Percentiles rank a stretch among this genome's conserved stretches.
Evolutionary conservation across 2,888 invertebrate species (phyloP).

Genomic region (Aricia artaxerxes): DNA sequence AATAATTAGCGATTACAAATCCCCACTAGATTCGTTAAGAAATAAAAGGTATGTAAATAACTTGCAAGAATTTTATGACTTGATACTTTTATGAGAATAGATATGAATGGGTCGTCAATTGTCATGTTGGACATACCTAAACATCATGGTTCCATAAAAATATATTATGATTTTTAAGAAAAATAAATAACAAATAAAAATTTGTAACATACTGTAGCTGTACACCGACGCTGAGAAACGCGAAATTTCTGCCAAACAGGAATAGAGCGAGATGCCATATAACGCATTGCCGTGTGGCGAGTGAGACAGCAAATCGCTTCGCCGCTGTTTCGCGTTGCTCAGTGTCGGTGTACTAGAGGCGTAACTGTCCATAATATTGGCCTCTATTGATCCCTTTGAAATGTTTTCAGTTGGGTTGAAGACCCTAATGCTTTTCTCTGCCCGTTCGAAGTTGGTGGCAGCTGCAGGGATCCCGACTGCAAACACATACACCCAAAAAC

Average conservation of each 20-base stretch:
- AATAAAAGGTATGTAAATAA: slow-evolving; percentile 41
- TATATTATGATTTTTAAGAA: neutral
- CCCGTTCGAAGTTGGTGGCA: slow-evolving; percentile 74
- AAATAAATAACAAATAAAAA: neutral
- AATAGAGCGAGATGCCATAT: too few relatives aligned
- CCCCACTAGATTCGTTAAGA: slow-evolving; percentile 65
- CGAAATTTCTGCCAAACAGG: too few relatives aligned
- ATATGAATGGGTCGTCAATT: too few relatives aligned
- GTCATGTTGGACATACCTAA: too few relatives aligned
- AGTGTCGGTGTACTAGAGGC: too few relatives aligned
- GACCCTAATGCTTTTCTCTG: slow-evolving; percentile 76
- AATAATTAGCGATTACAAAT: slow-evolving; percentile 62
- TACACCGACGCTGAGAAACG: too few relatives aligned
- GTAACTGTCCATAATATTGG: slow-evolving; percentile 12
- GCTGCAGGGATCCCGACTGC: slow-evolving; percentile 76
- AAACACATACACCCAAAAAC: slow-evolving; percentile 70
- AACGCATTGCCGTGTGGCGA: too few relatives aligned
- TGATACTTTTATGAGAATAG: neutral
- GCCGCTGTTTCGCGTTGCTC: too few relatives aligned
- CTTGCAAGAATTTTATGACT: neutral
- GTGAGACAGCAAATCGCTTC: too few relatives aligned
- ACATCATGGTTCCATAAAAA: neutral
- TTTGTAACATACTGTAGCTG: too few relatives aligned
- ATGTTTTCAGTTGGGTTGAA: slow-evolving; percentile 70
- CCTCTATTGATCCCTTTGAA: slow-evolving; percentile 41